Evolutionary conservation across 2,888 invertebrate genomes (phyloP).

Genomic region (Gasteruption jaculator): DNA sequence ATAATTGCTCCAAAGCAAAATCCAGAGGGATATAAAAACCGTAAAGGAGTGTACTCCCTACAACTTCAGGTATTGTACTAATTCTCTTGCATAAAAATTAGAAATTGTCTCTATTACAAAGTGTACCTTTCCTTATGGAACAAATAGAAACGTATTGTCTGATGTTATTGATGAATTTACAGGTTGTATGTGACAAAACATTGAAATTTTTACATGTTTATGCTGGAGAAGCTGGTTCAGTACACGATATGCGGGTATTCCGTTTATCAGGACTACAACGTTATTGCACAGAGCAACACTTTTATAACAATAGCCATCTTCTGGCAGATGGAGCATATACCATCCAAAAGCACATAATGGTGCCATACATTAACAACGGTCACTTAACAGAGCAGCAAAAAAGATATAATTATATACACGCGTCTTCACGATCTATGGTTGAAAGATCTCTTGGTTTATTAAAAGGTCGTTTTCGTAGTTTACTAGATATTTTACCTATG

Average conservation of each 20-base stretch:
- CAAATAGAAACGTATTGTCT: too few species aligned
- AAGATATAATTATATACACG: conserved; percentile 18
- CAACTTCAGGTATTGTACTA: conserved; percentile 12
- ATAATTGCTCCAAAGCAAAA: conserved; percentile 12
- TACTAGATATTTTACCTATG: too few species aligned
- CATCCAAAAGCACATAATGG: conserved; percentile 17
- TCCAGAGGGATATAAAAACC: conserved; percentile 17
- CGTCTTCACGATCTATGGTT: conserved; percentile 16
- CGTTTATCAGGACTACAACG: conserved; percentile 17
- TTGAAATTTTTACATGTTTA: conserved; percentile 18
- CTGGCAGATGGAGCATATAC: conserved; percentile 20
- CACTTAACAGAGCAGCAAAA: conserved; percentile 15
- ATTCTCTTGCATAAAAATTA: too few species aligned
- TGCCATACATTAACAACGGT: conserved; percentile 21
- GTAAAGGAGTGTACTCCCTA: conserved; percentile 19
- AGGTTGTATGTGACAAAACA: conserved; percentile 17
- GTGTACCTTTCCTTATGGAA: too few species aligned
- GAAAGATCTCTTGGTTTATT: conserved; percentile 17
- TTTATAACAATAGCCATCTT: conserved; percentile 17
- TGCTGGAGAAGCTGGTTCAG: conserved; percentile 18
- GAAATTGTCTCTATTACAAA: too few species aligned
- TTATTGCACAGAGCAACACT: conserved; percentile 11
- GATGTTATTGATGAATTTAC: too few species aligned
- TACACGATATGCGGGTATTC: conserved; percentile 20
- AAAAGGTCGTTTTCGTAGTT: conserved; percentile 10